Conservation (phyloP, 2,888 invertebrate genomes). For the Rotaria magnacalcarata region DNA sequence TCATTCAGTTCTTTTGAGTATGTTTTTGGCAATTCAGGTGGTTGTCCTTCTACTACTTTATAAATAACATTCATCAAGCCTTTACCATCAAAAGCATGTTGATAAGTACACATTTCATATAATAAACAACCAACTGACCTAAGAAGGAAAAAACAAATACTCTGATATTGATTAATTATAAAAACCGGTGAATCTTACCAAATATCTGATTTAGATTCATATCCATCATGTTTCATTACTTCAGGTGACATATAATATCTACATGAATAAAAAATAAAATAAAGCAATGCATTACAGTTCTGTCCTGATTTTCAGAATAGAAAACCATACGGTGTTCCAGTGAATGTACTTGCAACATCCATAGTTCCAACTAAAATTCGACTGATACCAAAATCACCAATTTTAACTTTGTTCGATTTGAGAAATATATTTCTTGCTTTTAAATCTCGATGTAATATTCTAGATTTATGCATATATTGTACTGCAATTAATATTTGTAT, state of each 20-base stretch:
- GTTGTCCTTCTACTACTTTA: constrained; percentile 57
- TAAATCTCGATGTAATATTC: constrained; percentile 58
- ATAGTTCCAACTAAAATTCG: constrained; percentile 58
- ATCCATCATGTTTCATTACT: constrained; percentile 60
- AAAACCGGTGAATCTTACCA: constrained; percentile 52
- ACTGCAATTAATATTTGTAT: constrained; percentile 58
- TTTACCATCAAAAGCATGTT: constrained; percentile 58
- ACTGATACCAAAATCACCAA: constrained; percentile 60
- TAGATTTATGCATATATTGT: constrained; percentile 57
- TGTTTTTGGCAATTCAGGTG: constrained; percentile 54
- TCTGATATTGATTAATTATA: background rate
- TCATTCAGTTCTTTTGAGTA: constrained; percentile 55
- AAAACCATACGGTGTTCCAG: constrained; percentile 56
- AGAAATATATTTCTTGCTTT: constrained; percentile 60
- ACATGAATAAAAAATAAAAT: background rate
- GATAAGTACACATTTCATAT: constrained; percentile 57
- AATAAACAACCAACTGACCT: constrained; percentile 60
- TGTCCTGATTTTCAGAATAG: background rate
- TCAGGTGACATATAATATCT: constrained; percentile 59
- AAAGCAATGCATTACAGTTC: background rate
- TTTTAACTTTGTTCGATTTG: constrained; percentile 56
- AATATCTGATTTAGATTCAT: constrained; percentile 60
- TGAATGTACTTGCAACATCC: constrained; percentile 59
- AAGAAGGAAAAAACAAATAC: constrained; percentile 45
- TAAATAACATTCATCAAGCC: constrained; percentile 59